phyloP scores from a whole-genome alignment of 2,113 vertebrate species.

The Melanotaenia duboulayi region DNA sequence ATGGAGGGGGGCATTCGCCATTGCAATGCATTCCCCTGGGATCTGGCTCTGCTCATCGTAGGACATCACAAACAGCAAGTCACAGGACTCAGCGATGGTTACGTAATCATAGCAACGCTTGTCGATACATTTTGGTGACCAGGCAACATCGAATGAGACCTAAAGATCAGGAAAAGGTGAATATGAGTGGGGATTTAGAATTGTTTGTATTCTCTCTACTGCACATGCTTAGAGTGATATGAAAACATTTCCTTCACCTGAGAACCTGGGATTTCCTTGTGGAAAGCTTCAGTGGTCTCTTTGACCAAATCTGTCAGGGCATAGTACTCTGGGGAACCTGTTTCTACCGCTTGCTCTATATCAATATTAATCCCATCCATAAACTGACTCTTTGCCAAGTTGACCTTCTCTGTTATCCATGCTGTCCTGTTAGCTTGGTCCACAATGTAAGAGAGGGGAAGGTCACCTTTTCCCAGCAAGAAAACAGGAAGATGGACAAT shows the following conservation, averaged over 20 bases:
- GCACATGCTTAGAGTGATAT: background rate
- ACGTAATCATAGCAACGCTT: conserved; percentile 93
- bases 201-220: background rate
- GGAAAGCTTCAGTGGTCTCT: conserved; percentile 91
- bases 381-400: conserved; percentile 89
- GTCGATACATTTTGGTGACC: conserved; percentile 91
- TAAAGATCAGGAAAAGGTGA: conserved; percentile 62
- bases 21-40: conserved; percentile 89
- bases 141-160: conserved; percentile 97
- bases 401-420: conserved; percentile 89
- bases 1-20: conserved; percentile 90
- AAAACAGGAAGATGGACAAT: background rate
- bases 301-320: conserved; percentile 91
- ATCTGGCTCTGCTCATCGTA: conserved; percentile 96
- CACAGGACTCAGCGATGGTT: conserved; percentile 89
- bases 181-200: background rate
- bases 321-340: conserved; percentile 85
- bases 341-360: conserved; percentile 89
- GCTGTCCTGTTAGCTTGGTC: conserved; percentile 86
- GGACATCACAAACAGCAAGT: conserved; percentile 98
- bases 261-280: conserved; percentile 91
- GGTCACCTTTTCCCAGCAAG: conserved; percentile 83
- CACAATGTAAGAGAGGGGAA: conserved; percentile 84
- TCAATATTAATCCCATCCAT: conserved; percentile 99
- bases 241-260: conserved; percentile 82